Base-by-base conservation (phyloP, 2,888 invertebrate species). In the Electrophaes corylata region DNA sequence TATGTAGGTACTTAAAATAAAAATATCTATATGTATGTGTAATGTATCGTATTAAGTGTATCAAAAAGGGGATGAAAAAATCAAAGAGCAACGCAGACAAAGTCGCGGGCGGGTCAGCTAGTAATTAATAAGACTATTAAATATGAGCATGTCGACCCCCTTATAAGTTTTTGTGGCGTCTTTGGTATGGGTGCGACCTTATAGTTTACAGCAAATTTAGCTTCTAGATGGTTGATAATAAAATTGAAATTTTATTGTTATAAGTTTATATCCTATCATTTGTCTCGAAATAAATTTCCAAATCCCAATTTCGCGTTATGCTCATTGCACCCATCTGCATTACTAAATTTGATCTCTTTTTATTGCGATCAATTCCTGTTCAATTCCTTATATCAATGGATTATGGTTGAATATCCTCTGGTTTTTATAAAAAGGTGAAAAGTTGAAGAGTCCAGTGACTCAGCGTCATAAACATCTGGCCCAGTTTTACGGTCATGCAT, bases 401-500 rank as follows among this genome's bases (percentile, higher is more conserved):
- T 52, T 59, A 60, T 53, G 55, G 63, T 57, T 54, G 29, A 53
- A 26, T 57, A 56, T 58, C 3, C 33, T 1, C 11, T 39, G 14
- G 2, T 10, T 16, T n/a, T 26, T 33, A 8, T 43, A 16, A 29
- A 57, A 51, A 69, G 70, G 68, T 69, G 59, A 64, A 70, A 67
- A 65, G 65, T 66, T 67, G 5, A 23, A 23, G 14, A 66, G 59
- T 49, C 67, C 72, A 69, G 75, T 88, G 87, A 88, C 70, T 88
- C 84, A 85, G 84, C 86, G 75, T 65, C 78, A 75, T 78, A 80
- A 81, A 77, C 83, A 86, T 80, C 83, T 86, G 85, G 77, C 66
- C 70, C 14, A 12, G 19, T 75, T 81, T 79, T 79, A 77, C 67
- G 72, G 75, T 69, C 75, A 72, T 78, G 79, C 75, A 74, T 78